Evolutionary conservation across 2,113 vertebrate species (phyloP).

Genomic region (Siphamia tubifer): DNA sequence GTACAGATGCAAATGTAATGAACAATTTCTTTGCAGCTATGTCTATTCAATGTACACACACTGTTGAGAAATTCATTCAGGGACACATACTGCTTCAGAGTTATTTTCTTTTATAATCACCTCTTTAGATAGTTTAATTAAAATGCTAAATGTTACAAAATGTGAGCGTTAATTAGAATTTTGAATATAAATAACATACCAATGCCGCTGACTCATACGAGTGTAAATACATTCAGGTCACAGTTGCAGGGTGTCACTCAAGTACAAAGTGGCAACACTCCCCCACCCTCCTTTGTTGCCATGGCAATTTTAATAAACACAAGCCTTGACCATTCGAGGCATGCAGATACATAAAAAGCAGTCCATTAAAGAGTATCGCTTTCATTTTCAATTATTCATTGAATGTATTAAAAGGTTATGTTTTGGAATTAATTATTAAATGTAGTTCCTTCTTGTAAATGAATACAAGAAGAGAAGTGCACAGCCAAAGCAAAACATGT

Average conservation of each 20-base stretch:
- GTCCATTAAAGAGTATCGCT: conserved; percentile 55
- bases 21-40: neutral
- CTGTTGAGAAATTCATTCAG: neutral
- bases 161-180: conserved; percentile 2
- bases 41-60: neutral
- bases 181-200: neutral
- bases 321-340: conserved; percentile 33
- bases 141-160: conserved; percentile 7
- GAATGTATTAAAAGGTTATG: conserved; percentile 62
- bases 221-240: neutral
- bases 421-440: conserved; percentile 66
- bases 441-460: conserved; percentile 44
- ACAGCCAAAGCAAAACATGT: conserved; percentile 9
- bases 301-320: conserved; percentile 56
- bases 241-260: neutral
- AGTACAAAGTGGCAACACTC: neutral
- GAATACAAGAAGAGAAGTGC: conserved; percentile 26
- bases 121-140: conserved; percentile 22
- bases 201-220: neutral
- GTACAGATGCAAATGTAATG: neutral
- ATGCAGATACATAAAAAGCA: conserved; percentile 50
- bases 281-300: conserved; percentile 40
- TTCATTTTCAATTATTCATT: conserved; percentile 70
- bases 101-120: neutral
- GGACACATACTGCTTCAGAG: neutral